A percentile compares a stretch with the other conserved stretches of the same genome.
These are phyloP conservation scores for Tiliacea citrago DNA, from an alignment of 2,888 invertebrate genomes.

Conservation along the genomic window DNA sequence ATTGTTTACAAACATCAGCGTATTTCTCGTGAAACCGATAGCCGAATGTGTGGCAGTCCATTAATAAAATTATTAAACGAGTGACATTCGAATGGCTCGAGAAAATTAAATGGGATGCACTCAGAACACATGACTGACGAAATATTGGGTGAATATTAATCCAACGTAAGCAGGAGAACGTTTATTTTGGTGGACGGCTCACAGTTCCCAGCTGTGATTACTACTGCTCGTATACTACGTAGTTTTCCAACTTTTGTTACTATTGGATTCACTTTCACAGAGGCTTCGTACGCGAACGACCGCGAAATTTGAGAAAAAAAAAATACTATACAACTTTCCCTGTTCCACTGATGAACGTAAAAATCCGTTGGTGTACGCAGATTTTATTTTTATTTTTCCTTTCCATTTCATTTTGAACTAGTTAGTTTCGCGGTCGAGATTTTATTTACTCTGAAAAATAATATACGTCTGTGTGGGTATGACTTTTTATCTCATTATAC, in stretches of 20 bases:
- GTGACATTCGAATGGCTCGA: conserved; percentile 6
- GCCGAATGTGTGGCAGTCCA: conserved; percentile 18
- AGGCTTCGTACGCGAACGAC: not conserved
- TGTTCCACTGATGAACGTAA: not conserved
- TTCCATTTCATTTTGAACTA: not conserved
- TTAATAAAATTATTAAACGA: conserved; percentile 43
- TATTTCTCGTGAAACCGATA: conserved; percentile 33
- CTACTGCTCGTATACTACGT: not conserved
- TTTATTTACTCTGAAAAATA: not conserved
- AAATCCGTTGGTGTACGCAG: not conserved
- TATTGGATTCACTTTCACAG: conserved; percentile 19
- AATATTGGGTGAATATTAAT: conserved; percentile 2
- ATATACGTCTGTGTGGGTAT: not conserved
- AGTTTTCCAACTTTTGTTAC: not conserved
- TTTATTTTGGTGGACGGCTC: not conserved
- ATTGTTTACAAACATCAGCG: conserved; percentile 50
- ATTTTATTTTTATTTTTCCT: not conserved
- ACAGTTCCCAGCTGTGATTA: not conserved
- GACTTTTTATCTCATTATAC: no score
- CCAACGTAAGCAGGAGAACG: not conserved
- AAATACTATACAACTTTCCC: not conserved
- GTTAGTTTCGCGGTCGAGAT: not conserved
- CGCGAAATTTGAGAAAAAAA: not conserved
- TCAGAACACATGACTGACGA: not conserved
- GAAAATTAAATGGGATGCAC: not conserved